Evolutionary conservation across 1,140 invertebrate genomes (phyloP).

Genomic region (Scaptomyza pallida): DNA sequence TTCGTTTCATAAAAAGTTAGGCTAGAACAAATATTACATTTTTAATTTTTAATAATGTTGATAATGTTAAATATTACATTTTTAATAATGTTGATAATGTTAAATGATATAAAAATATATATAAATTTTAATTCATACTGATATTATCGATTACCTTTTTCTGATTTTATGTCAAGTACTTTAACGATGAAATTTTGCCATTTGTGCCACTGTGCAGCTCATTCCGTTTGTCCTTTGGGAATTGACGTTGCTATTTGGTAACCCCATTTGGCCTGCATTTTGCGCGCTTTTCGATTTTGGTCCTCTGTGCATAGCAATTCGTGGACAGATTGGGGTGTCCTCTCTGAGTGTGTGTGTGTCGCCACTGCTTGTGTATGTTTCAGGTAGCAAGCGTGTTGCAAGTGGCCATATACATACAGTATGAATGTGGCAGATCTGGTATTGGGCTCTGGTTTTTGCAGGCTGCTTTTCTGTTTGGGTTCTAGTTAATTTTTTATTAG

Average conservation of each 20-base stretch:
- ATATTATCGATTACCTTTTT: too few species aligned
- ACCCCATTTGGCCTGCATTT: constrained; percentile 80
- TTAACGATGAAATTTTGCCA: neutral
- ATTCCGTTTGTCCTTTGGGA: constrained; percentile 47
- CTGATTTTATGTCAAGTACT: neutral
- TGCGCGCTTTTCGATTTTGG: constrained; percentile 73
- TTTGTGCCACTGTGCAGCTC: constrained; percentile 39
- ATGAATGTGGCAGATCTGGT: neutral
- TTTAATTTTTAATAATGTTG: too few species aligned
- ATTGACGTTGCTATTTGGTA: constrained; percentile 67
- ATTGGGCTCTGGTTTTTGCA: constrained; percentile 2
- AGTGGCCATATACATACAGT: constrained; percentile 24
- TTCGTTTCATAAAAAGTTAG: too few species aligned
- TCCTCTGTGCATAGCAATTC: constrained; percentile 57
- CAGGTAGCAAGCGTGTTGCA: constrained; percentile 31
- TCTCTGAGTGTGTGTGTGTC: too few species aligned
- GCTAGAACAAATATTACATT: too few species aligned
- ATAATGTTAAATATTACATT: too few species aligned
- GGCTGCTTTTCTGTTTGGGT: constrained; percentile 29
- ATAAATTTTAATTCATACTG: neutral
- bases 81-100: too few species aligned
- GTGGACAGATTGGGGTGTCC: constrained; percentile 41
- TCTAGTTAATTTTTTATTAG: constrained; percentile 61
- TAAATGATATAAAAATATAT: too few species aligned
- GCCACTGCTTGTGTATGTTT: constrained; percentile 26